Conservation (phyloP, 2,113 vertebrate genomes). For the Trochalopteron elliotii region DNA sequence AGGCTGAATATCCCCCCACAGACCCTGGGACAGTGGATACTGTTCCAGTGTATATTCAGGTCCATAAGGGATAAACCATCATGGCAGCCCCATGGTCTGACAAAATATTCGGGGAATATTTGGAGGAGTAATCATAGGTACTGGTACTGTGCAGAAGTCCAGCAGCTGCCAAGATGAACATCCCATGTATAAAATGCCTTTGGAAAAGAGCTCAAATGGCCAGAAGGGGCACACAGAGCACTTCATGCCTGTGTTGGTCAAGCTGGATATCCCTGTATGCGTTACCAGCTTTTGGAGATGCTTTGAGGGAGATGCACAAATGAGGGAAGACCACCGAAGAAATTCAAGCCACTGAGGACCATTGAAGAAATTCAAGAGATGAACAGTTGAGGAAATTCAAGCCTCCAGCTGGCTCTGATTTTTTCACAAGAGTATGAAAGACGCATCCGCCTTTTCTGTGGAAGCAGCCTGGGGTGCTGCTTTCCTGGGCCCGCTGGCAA, state of each 20-base stretch:
- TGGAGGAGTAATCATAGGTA: neutral
- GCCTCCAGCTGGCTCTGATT: neutral
- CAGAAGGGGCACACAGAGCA: neutral
- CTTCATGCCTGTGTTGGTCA: neutral
- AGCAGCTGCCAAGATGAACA: neutral
- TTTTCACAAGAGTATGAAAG: neutral
- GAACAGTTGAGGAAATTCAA: neutral
- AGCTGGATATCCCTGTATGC: neutral
- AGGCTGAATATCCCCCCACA: neutral
- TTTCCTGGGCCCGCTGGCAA: fast-evolving
- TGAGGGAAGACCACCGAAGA: neutral
- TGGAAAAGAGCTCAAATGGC: neutral
- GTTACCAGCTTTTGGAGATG: neutral
- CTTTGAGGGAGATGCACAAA: neutral
- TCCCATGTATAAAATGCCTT: neutral
- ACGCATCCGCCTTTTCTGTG: neutral
- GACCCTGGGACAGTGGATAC: neutral
- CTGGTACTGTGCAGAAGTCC: neutral
- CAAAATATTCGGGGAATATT: neutral
- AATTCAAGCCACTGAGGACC: neutral
- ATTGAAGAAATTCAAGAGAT: neutral
- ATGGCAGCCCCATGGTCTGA: neutral
- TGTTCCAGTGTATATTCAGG: neutral
- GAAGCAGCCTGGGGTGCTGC: no score
- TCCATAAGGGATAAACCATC: neutral